Evolutionary conservation across 2,888 invertebrate genomes (phyloP).

Genomic region (Notodonta dromedarius): DNA sequence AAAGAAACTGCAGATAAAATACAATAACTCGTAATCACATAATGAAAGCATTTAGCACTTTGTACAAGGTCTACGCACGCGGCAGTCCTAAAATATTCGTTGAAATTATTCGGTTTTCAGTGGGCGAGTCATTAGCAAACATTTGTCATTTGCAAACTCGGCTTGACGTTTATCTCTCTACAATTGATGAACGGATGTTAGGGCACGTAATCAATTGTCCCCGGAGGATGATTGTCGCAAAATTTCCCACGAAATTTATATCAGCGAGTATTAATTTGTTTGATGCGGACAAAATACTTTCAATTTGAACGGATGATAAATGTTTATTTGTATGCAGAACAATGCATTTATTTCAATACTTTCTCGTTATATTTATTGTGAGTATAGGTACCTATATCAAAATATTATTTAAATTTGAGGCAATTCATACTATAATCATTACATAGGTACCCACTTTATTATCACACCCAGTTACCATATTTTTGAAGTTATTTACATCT

Average conservation of each 20-base stretch:
- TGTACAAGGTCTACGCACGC: background rate
- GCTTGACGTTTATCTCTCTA: constrained; percentile 75
- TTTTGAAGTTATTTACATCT: no score
- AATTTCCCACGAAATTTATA: constrained; percentile 57
- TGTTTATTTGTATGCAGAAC: constrained; percentile 8
- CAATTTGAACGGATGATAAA: constrained; percentile 26
- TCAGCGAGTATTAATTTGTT: constrained; percentile 48
- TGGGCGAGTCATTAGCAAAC: constrained; percentile 75
- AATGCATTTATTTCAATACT: background rate
- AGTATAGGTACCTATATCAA: no score
- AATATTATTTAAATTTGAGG: background rate
- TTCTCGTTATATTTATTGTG: no score
- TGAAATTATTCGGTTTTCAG: constrained; percentile 68
- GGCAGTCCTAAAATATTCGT: constrained; percentile 53
- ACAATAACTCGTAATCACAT: no score
- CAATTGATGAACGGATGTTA: constrained; percentile 79
- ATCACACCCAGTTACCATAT: no score
- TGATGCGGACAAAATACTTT: constrained; percentile 36
- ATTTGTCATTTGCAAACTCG: constrained; percentile 79
- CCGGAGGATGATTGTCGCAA: constrained; percentile 63
- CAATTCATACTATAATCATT: no score
- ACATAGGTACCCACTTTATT: no score
- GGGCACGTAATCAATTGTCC: constrained; percentile 75
- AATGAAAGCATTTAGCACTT: background rate
- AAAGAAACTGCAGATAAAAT: no score